phyloP scores from a whole-genome alignment of 1,140 invertebrate genomes.

The Zaprionus lachaisei region DNA sequence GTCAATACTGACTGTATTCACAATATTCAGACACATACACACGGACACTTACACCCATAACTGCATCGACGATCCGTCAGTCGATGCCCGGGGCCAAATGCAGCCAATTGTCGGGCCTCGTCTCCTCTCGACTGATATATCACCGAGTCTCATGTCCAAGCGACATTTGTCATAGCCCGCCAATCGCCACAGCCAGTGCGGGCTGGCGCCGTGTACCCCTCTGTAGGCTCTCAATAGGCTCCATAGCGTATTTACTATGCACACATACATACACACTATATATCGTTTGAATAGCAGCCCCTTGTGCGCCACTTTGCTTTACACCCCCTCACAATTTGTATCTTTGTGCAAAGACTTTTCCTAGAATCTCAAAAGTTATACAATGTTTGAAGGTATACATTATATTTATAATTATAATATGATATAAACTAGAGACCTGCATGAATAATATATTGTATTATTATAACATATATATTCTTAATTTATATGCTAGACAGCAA shows the following conservation, averaged over 20 bases:
- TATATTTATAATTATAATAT: neutral
- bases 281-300: neutral
- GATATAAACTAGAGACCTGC: no score
- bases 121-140: slow-evolving; percentile 51
- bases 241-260: neutral
- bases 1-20: slow-evolving; percentile 19
- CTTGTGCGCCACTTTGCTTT: neutral
- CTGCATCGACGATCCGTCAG: slow-evolving; percentile 23
- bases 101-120: slow-evolving; percentile 42
- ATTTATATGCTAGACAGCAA: no score
- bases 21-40: neutral
- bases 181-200: neutral
- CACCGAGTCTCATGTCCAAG: slow-evolving; percentile 54
- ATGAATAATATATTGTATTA: no score
- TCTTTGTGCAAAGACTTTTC: neutral
- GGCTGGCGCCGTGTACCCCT: neutral
- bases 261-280: neutral
- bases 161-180: slow-evolving; percentile 51
- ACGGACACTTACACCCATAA: slow-evolving; percentile 6
- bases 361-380: neutral
- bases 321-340: neutral
- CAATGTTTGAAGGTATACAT: neutral
- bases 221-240: neutral
- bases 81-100: neutral
- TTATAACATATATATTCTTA: no score